Percentiles rank a stretch among this genome's conserved stretches.
Conservation (phyloP, 2,113 vertebrate species). For the Odontesthes bonariensis region DNA sequence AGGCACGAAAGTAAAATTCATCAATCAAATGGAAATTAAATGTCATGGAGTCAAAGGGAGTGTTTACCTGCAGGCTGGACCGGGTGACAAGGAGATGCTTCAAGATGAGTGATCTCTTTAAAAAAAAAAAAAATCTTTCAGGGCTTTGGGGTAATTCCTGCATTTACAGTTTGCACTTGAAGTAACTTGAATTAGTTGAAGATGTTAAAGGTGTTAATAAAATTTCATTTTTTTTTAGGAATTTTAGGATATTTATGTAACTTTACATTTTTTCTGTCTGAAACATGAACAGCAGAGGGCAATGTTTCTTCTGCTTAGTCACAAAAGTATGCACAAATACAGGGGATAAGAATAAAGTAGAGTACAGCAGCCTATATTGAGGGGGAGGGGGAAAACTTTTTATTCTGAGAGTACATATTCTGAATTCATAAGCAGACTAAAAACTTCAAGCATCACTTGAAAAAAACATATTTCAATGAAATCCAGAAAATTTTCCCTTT, state of each 20-base stretch:
- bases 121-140: neutral
- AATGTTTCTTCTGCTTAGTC: neutral
- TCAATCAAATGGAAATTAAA: slow-evolving; percentile 17
- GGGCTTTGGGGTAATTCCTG: neutral
- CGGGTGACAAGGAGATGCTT: neutral
- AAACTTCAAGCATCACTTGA: no score
- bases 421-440: no score
- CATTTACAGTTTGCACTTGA: neutral
- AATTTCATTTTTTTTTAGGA: neutral
- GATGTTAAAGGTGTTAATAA: neutral
- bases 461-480: no score
- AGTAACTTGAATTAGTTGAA: neutral
- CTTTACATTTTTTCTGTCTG: neutral
- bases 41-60: slow-evolving; percentile 12
- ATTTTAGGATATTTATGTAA: neutral
- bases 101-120: neutral
- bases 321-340: neutral
- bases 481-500: no score
- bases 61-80: slow-evolving; percentile 47
- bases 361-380: no score
- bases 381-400: no score
- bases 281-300: slow-evolving; percentile 42
- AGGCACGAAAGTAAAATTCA: neutral
- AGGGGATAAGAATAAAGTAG: neutral
- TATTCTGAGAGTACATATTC: no score